Conservation (phyloP, 2,888 invertebrate genomes). For the Ramazzottius varieornatus region DNA sequence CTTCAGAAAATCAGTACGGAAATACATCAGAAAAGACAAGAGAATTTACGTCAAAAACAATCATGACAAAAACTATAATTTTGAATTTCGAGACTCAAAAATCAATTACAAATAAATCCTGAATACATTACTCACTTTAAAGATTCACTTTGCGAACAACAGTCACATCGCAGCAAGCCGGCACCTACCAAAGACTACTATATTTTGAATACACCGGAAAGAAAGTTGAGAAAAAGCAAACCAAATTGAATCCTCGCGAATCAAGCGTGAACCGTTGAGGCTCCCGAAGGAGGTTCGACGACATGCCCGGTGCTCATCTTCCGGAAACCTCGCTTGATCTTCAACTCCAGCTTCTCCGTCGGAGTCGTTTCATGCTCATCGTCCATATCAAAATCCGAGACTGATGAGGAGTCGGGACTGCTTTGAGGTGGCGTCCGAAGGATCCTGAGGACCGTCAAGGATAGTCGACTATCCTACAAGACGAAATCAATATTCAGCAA, state of each 20-base stretch:
- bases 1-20: neutral
- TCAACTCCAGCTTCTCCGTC: neutral
- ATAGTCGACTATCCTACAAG: neutral
- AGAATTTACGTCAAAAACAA: no score
- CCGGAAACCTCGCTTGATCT: neutral
- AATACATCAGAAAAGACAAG: no score
- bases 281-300: neutral
- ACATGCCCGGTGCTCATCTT: neutral
- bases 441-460: neutral
- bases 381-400: neutral
- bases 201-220: neutral
- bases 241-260: neutral
- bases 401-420: conserved; percentile 1
- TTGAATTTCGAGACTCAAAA: no score
- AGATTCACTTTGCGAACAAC: no score
- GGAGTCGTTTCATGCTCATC: neutral
- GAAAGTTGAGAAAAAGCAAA: neutral
- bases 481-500: neutral
- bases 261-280: neutral
- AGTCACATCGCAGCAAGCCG: no score
- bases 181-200: neutral
- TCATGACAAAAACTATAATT: neutral
- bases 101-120: neutral
- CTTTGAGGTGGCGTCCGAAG: neutral
- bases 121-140: neutral